Evolutionary conservation across 2,888 invertebrate species (phyloP).

Genomic region (Rhagium mordax): DNA sequence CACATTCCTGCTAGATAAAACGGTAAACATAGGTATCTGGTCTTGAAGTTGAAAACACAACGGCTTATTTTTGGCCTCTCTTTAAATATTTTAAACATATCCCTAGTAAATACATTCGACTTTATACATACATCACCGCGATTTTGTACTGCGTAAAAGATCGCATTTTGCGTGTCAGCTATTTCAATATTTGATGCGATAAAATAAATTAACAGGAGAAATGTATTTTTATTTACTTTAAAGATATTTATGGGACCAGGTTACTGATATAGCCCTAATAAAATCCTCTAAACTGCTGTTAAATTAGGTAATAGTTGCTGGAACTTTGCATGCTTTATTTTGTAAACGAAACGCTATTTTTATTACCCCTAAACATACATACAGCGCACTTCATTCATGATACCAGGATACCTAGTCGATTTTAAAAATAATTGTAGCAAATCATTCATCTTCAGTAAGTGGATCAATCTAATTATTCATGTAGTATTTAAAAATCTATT

Average conservation of each 20-base stretch:
- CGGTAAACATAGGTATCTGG: not conserved
- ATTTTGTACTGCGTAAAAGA: constrained; percentile 4
- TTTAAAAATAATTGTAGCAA: not conserved
- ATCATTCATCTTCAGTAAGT: not conserved
- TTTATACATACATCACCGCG: not conserved
- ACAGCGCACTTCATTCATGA: not conserved
- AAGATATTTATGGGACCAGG: constrained; percentile 1
- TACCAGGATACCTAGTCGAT: no score
- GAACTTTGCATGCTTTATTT: not conserved
- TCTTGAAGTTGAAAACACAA: not conserved
- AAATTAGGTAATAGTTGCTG: not conserved
- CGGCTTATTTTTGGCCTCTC: constrained; percentile 10
- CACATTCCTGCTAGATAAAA: not conserved
- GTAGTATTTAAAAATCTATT: not conserved
- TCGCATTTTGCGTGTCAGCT: constrained; percentile 4
- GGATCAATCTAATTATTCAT: not conserved
- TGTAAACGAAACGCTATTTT: not conserved
- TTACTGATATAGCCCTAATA: constrained; percentile 7
- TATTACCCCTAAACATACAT: not conserved
- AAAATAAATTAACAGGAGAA: not conserved
- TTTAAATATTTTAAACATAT: constrained; percentile 20
- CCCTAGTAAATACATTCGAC: constrained; percentile 1
- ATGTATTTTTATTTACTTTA: constrained; percentile 1
- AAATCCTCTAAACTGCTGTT: not conserved
- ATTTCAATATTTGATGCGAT: not conserved